A percentile compares a stretch with the other conserved stretches of the same genome.
These are phyloP conservation scores for Limulus polyphemus DNA, from an alignment of 2,888 invertebrate genomes.

Conservation along the genomic window DNA sequence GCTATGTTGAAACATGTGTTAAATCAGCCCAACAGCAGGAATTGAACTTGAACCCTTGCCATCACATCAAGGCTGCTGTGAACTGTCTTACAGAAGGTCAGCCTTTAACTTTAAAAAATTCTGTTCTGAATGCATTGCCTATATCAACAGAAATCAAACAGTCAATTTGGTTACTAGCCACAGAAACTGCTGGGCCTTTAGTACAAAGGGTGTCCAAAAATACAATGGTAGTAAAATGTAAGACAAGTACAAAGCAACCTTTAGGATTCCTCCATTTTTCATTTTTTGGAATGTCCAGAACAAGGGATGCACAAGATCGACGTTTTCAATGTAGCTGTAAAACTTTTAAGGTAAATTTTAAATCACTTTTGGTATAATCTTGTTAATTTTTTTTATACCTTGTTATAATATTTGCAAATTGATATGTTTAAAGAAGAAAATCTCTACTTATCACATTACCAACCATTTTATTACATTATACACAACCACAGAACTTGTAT, in stretches of 20 bases:
- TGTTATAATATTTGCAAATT: background rate
- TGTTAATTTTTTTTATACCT: background rate
- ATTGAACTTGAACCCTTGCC: constrained; percentile 38
- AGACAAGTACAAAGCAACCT: constrained; percentile 51
- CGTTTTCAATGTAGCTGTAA: constrained; percentile 48
- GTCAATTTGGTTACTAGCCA: constrained; percentile 48
- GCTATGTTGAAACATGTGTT: constrained; percentile 46
- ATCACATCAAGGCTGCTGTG: constrained; percentile 52
- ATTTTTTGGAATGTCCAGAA: constrained; percentile 40
- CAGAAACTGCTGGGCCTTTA: constrained; percentile 48
- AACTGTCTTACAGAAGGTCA: constrained; percentile 49
- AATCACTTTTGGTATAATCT: background rate
- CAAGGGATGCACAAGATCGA: constrained; percentile 38
- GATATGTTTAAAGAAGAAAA: background rate
- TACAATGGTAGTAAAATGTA: constrained; percentile 57
- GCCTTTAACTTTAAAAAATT: constrained; percentile 48
- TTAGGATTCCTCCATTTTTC: constrained; percentile 56
- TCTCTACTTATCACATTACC: background rate
- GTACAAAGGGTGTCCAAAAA: constrained; percentile 57
- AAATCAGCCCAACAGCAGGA: constrained; percentile 13
- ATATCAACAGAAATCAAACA: constrained; percentile 48
- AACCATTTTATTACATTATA: background rate
- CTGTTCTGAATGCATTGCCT: constrained; percentile 47
- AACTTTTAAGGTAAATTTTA: constrained; percentile 40
- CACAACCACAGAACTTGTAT: too few relatives aligned